These are phyloP conservation scores for Eupelmus urozonus DNA, from an alignment of 2,888 invertebrate species.

Conservation along the genomic window DNA sequence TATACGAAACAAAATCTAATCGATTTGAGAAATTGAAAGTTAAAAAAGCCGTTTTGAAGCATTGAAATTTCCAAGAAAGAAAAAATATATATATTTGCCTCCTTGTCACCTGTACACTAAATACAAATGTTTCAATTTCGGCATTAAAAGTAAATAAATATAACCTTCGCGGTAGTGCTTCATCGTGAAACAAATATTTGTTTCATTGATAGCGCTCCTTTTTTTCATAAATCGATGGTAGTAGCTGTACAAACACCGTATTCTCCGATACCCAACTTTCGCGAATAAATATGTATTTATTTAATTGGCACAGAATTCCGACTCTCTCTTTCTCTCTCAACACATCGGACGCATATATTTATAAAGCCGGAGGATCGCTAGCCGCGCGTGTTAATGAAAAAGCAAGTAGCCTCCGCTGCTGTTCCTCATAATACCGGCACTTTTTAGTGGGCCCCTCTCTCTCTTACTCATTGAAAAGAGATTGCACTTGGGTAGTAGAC, in stretches of 20 bases:
- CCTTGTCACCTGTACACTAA: neutral
- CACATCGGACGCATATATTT: conserved; percentile 1
- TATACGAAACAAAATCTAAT: too few species aligned
- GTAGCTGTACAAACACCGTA: neutral
- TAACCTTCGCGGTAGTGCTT: conserved; percentile 1
- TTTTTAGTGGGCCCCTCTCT: conserved; percentile 1
- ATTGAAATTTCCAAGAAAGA: neutral
- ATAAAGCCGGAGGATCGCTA: neutral
- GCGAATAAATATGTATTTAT: conserved; percentile 32
- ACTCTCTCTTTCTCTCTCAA: neutral
- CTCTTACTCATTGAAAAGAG: conserved; percentile 47
- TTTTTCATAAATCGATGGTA: neutral
- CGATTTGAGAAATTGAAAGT: too few species aligned
- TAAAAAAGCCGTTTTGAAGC: too few species aligned
- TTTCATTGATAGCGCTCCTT: conserved; percentile 7
- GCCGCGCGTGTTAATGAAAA: conserved; percentile 40
- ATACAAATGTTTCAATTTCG: conserved; percentile 1
- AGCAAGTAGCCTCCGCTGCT: conserved; percentile 16
- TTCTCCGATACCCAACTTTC: neutral
- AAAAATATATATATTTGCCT: conserved; percentile 7
- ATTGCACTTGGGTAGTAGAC: conserved; percentile 50
- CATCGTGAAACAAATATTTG: conserved; percentile 37
- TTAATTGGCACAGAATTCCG: conserved; percentile 20
- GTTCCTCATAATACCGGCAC: conserved; percentile 20
- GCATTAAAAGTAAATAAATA: conserved; percentile 43